These are phyloP conservation scores for Gambusia yucatana DNA, from an alignment of 2,797 vertebrate genomes.

Conservation along the genomic window DNA sequence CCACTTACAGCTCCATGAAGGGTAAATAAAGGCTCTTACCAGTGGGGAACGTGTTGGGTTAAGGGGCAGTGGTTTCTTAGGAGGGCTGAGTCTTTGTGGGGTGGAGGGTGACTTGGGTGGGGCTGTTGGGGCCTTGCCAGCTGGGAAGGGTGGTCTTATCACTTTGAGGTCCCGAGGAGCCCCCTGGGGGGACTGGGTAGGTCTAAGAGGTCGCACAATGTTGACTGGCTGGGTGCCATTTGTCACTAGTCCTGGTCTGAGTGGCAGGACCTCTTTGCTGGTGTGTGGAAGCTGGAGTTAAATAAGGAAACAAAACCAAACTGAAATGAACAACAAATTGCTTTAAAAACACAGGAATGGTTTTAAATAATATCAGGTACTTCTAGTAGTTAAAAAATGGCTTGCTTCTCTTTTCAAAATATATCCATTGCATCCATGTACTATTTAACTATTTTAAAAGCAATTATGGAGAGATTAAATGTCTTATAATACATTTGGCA, in stretches of 20 bases:
- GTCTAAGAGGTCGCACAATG: slow-evolving; percentile 84
- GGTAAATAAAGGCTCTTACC: slow-evolving; percentile 67
- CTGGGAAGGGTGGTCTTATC: slow-evolving; percentile 79
- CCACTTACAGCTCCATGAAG: neutral
- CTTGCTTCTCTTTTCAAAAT: neutral
- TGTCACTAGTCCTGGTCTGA: slow-evolving; percentile 59
- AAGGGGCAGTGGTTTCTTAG: slow-evolving; percentile 85
- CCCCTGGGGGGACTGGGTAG: slow-evolving; percentile 50
- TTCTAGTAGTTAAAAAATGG: neutral
- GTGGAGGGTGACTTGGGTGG: slow-evolving; percentile 51
- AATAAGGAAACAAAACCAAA: neutral
- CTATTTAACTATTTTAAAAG: neutral
- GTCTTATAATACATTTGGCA: neutral
- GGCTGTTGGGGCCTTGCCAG: slow-evolving; percentile 58
- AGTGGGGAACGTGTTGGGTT: slow-evolving; percentile 82
- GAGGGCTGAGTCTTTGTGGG: slow-evolving; percentile 80
- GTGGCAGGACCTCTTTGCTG: slow-evolving; percentile 74
- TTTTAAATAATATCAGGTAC: neutral
- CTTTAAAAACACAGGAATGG: neutral
- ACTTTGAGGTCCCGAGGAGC: slow-evolving; percentile 65
- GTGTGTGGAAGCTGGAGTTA: slow-evolving; percentile 74
- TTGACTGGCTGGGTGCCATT: slow-evolving; percentile 82
- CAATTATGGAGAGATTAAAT: neutral
- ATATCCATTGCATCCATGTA: neutral
- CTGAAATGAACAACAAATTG: neutral